A percentile compares a stretch with the other conserved stretches of the same genome.
Evolutionary conservation across 1,140 invertebrate genomes (phyloP).

Genomic region (Zaprionus vittiger): DNA sequence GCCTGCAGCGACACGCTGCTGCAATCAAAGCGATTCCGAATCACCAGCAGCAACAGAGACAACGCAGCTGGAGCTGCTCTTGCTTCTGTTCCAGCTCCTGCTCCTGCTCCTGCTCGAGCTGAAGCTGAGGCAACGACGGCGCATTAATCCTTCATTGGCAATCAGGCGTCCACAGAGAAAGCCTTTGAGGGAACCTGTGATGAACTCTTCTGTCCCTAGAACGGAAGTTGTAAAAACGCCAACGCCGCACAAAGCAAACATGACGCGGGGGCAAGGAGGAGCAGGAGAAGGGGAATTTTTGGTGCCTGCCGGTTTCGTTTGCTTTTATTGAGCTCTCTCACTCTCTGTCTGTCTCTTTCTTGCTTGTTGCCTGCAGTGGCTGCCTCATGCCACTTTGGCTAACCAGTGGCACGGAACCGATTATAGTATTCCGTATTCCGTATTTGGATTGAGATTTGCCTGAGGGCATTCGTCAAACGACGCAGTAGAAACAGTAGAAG

Average conservation of each 20-base stretch:
- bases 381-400: constrained; percentile 37
- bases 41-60: constrained; percentile 51
- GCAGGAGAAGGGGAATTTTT: constrained; percentile 47
- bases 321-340: constrained; percentile 23
- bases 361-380: not conserved
- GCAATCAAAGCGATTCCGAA: constrained; percentile 70
- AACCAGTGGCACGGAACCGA: constrained; percentile 81
- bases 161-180: constrained; percentile 49
- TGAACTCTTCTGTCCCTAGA: constrained; percentile 55
- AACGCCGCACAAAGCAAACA: constrained; percentile 79
- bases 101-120: too few species aligned
- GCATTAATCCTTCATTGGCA: constrained; percentile 82
- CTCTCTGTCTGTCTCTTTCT: constrained; percentile 8
- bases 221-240: constrained; percentile 80
- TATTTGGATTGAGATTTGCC: constrained; percentile 75
- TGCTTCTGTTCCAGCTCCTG: too few species aligned
- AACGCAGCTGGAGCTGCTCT: not conserved
- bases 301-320: constrained; percentile 47
- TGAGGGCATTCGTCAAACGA: constrained; percentile 78
- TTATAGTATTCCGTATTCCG: constrained; percentile 79
- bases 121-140: constrained; percentile 16
- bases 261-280: not conserved
- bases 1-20: constrained; percentile 72
- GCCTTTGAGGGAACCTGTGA: constrained; percentile 61
- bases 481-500: constrained; percentile 42